Evolutionary conservation across 2,113 vertebrate species (phyloP).

Genomic region (Cephalopholis sonnerati): DNA sequence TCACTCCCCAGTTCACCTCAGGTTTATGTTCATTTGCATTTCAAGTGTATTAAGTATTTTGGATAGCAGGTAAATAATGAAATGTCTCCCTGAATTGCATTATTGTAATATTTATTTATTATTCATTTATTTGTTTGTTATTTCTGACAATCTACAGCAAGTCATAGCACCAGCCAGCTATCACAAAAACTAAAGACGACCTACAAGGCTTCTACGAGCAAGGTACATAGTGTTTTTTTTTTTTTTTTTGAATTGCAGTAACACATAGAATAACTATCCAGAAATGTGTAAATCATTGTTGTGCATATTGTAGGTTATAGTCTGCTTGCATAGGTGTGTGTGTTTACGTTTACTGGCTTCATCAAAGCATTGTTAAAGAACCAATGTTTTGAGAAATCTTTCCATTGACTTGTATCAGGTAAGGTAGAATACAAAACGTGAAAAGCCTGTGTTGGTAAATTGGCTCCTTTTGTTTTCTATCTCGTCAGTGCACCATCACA

Average conservation of each 20-base stretch:
- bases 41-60: background rate
- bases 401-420: background rate
- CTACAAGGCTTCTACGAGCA: conserved; percentile 99
- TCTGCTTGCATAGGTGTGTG: background rate
- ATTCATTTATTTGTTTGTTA: background rate
- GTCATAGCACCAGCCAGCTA: conserved; percentile 98
- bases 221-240: conserved; percentile 84
- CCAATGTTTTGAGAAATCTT: background rate
- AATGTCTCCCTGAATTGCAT: too few species aligned
- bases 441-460: background rate
- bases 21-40: background rate
- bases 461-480: background rate
- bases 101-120: background rate
- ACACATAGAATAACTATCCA: too few species aligned
- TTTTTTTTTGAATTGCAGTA: too few species aligned
- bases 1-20: background rate
- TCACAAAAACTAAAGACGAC: conserved; percentile 99
- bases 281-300: background rate
- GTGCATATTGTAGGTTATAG: background rate
- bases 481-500: background rate
- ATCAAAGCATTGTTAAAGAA: background rate
- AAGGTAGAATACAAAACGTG: background rate
- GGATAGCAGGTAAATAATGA: background rate
- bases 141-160: conserved; percentile 85
- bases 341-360: background rate